These are phyloP conservation scores for Pherbina coryleti DNA, from an alignment of 2,888 invertebrate genomes.

Conservation along the genomic window DNA sequence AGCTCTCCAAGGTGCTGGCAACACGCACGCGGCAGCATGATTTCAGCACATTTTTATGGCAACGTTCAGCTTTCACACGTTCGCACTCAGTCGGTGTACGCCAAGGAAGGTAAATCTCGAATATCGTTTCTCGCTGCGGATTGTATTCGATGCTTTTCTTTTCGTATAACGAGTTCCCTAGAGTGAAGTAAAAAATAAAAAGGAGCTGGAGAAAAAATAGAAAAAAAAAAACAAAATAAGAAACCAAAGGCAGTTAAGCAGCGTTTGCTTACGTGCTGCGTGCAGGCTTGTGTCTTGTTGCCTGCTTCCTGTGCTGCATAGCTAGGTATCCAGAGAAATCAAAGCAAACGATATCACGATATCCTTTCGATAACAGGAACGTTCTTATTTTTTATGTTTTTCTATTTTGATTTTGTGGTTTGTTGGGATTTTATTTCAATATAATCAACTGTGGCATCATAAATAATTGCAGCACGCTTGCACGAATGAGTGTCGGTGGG, in stretches of 20 bases:
- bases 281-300: slow-evolving; percentile 32
- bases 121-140: not conserved
- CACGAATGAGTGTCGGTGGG: not conserved
- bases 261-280: slow-evolving; percentile 61
- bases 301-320: slow-evolving; percentile 19
- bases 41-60: slow-evolving; percentile 5
- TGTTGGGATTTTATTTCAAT: slow-evolving; percentile 38
- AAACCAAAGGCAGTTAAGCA: slow-evolving; percentile 6
- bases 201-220: slow-evolving; percentile 25
- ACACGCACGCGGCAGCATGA: slow-evolving; percentile 17
- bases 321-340: slow-evolving; percentile 20
- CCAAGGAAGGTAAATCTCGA: slow-evolving; percentile 36
- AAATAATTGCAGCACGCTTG: slow-evolving; percentile 6
- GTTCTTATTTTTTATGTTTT: slow-evolving; percentile 16
- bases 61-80: slow-evolving; percentile 14
- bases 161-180: slow-evolving; percentile 64
- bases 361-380: slow-evolving; percentile 19
- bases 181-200: slow-evolving; percentile 63
- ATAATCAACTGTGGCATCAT: slow-evolving; percentile 37
- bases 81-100: not conserved
- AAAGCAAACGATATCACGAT: slow-evolving; percentile 16
- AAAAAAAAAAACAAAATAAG: slow-evolving; percentile 27
- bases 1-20: slow-evolving; percentile 42
- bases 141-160: slow-evolving; percentile 8
- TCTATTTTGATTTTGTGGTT: slow-evolving; percentile 5